Conservation (phyloP, 1,140 invertebrate species). For the Sitophilus oryzae region DNA sequence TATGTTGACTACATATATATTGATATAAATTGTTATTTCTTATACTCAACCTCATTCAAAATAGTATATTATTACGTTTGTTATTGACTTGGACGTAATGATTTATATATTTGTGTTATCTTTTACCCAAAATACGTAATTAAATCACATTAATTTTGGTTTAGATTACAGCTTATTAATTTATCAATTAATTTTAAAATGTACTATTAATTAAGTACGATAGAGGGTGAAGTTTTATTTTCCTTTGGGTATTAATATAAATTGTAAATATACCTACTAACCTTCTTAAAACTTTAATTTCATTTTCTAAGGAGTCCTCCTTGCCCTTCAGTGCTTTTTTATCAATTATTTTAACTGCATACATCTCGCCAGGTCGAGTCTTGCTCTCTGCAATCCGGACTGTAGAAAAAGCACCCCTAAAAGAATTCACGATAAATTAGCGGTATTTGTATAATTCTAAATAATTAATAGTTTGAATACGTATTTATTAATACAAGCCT, state of each 20-base stretch:
- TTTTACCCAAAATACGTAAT: slow-evolving; percentile 1
- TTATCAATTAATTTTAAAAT: no score
- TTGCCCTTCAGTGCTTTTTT: slow-evolving; percentile 98
- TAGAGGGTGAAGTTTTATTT: no score
- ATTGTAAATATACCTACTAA: no score
- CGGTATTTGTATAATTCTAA: no score
- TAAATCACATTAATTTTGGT: no score
- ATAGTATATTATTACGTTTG: slow-evolving; percentile 1
- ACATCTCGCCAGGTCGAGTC: slow-evolving; percentile 80
- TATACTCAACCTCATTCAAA: neutral
- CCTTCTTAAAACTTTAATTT: slow-evolving; percentile 96
- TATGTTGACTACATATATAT: no score
- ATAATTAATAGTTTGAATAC: no score
- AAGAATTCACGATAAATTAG: slow-evolving; percentile 32
- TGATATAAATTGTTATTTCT: no score
- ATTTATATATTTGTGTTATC: neutral
- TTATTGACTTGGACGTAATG: neutral
- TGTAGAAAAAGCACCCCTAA: slow-evolving; percentile 95
- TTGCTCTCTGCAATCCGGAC: slow-evolving; percentile 93
- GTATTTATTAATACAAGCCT: no score
- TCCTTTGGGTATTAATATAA: no score
- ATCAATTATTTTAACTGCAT: slow-evolving; percentile 98
- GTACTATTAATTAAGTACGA: no score
- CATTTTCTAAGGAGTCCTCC: slow-evolving; percentile 98
- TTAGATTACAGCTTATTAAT: no score